Conservation (phyloP, 2,113 vertebrate species). For the Uria aalge region DNA sequence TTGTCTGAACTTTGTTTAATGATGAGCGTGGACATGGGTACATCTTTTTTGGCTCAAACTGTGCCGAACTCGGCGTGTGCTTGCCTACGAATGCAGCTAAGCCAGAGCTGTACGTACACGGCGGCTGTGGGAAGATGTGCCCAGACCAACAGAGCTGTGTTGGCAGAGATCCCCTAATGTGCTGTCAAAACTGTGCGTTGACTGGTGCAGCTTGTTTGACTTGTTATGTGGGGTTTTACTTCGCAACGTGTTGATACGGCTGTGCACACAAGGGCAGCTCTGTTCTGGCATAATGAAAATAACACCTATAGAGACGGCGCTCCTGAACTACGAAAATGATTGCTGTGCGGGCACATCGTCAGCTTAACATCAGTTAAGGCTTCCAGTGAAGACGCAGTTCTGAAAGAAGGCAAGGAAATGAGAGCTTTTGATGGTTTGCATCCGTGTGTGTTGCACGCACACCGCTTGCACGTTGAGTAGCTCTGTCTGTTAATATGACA, state of each 20-base stretch:
- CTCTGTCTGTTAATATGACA: not conserved
- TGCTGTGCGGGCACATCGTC: not conserved
- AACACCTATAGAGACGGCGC: fast-evolving
- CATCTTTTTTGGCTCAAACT: not conserved
- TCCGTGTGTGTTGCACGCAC: fast-evolving
- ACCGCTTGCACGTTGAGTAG: not conserved
- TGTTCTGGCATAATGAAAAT: not conserved
- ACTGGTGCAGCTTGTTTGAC: not conserved
- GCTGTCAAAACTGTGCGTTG: not conserved
- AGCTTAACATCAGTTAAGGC: not conserved
- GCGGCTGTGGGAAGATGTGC: not conserved
- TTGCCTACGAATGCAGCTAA: not conserved
- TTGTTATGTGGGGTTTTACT: not conserved
- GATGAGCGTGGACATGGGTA: fast-evolving
- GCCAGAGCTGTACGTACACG: not conserved
- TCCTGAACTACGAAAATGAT: not conserved
- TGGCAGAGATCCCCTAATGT: not conserved
- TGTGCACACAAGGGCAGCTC: not conserved
- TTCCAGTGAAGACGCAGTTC: not conserved
- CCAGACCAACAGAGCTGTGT: not conserved
- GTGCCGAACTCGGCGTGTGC: fast-evolving
- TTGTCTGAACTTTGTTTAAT: not conserved
- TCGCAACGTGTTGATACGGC: not conserved
- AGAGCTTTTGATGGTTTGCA: not conserved
- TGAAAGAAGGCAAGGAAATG: not conserved